Conservation (phyloP, 2,888 invertebrate genomes). For the Anorthoa munda region DNA sequence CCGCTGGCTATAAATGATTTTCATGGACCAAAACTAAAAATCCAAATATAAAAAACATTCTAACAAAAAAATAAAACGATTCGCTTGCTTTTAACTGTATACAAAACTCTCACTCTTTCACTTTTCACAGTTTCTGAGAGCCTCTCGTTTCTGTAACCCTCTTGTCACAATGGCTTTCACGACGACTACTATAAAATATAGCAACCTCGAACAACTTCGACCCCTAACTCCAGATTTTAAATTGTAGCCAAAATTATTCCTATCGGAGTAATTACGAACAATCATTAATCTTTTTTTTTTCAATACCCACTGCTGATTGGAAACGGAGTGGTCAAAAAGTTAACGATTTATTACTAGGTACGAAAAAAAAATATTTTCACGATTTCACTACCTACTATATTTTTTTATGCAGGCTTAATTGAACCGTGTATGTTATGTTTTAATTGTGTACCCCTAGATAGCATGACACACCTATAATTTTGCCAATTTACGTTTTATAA, state of each 20-base stretch:
- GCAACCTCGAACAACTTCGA: constrained; percentile 32
- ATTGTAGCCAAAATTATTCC: constrained; percentile 29
- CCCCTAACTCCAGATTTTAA: constrained; percentile 35
- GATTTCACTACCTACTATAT: neutral
- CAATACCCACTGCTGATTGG: constrained; percentile 36
- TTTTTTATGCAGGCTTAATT: neutral
- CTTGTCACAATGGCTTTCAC: constrained; percentile 26
- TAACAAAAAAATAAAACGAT: neutral
- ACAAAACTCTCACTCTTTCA: constrained; percentile 14
- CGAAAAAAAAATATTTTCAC: neutral
- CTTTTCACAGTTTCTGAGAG: constrained; percentile 27
- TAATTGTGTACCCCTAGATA: neutral
- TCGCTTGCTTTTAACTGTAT: constrained; percentile 10
- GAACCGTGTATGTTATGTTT: neutral
- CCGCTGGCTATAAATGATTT: no score
- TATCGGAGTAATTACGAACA: constrained; percentile 44
- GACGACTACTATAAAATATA: constrained; percentile 16
- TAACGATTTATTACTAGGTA: constrained; percentile 27
- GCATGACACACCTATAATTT: neutral
- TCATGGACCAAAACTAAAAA: no score
- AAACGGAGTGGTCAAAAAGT: constrained; percentile 23
- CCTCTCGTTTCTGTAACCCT: constrained; percentile 35
- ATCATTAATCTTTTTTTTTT: constrained; percentile 56
- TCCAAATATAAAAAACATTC: no score
- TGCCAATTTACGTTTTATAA: neutral